A percentile compares a stretch with the other conserved stretches of the same genome.
phyloP scores from a whole-genome alignment of 2,113 vertebrate genomes.

The Poeciliopsis retropinna region DNA sequence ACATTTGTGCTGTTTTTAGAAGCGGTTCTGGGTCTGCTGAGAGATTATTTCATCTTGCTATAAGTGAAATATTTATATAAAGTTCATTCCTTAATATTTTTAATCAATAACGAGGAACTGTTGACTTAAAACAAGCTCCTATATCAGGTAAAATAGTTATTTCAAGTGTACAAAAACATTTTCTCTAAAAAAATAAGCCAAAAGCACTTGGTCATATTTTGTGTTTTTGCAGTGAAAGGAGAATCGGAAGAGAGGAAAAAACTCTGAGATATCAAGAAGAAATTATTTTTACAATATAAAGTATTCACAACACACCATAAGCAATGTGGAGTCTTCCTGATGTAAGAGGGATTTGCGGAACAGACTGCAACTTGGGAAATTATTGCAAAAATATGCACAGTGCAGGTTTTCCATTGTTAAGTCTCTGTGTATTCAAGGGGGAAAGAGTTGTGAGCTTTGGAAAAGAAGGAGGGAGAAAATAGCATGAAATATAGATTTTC shows the following conservation, averaged over 20 bases:
- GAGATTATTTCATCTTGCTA: too few relatives aligned
- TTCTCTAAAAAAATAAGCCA: too few relatives aligned
- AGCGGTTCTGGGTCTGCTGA: too few relatives aligned
- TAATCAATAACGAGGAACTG: too few relatives aligned
- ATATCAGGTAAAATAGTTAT: too few relatives aligned
- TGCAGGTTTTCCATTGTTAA: constrained; percentile 32
- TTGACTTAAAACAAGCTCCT: too few relatives aligned
- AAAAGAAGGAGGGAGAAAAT: constrained; percentile 36
- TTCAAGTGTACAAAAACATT: too few relatives aligned
- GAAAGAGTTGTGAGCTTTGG: constrained; percentile 36
- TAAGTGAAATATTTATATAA: too few relatives aligned
- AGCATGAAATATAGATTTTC: constrained; percentile 65
- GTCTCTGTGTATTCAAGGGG: constrained; percentile 44
- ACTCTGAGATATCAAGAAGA: background rate
- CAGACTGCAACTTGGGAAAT: constrained; percentile 18
- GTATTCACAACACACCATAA: background rate
- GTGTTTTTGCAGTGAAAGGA: background rate
- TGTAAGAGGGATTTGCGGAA: constrained; percentile 31
- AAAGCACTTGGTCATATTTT: too few relatives aligned
- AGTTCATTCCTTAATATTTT: too few relatives aligned
- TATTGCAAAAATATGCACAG: constrained; percentile 35
- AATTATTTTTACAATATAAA: background rate
- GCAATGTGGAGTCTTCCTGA: constrained; percentile 6
- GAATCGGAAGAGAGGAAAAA: background rate
- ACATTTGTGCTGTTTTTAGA: too few relatives aligned